Evolutionary conservation across 2,113 vertebrate species (phyloP), one percentile per base, ranked within the genome.

Genomic region (Solenodon paradoxus): DNA sequence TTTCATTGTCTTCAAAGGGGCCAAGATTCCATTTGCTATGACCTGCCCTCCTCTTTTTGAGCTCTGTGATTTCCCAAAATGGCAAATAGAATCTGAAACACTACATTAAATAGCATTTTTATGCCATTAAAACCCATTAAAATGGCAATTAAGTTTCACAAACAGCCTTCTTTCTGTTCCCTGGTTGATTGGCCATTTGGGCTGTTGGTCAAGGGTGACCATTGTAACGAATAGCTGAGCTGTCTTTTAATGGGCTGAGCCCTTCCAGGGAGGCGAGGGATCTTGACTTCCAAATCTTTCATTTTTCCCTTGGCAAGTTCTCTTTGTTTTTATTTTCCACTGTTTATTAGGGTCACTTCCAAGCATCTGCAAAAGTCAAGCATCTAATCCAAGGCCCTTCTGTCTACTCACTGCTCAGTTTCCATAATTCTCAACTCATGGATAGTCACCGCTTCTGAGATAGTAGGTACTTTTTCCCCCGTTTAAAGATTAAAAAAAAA

Each of bases 91-190:
- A 87, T 93, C 83, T 61, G 97, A 93, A 97, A 97, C 94, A 94
- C 90, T 96, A 96, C 98, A 98, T 97, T 97, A 98, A 98, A 88
- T 97, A 66, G 97, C 96, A 80, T 97, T 98, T 95, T 97, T 96
- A 12, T 96, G 59, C 96, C 97, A 98, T 97, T 97, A 97, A 97
- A 78, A 88, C 97, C 97, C 97, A 97, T 98, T 97, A 94, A 96
- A 97, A 98, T 98, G 98, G 97, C 98, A 98, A 98, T 98, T 98
- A 97, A 16, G 75, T 88, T 95, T 96, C 95, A 75, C 93, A 97
- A 98, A 98, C 98, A 98, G 98, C 96, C 96, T 96, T 96, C 90
- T 96, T 96, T 78, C 15, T 97, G 97, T 95, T 97, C 97, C 96
- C 12, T 83, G 94, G 94, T 96, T 97, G 98, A 98, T 97, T 97